Conservation (phyloP, 1,140 invertebrate species). For the Potamilus streckersoni region DNA sequence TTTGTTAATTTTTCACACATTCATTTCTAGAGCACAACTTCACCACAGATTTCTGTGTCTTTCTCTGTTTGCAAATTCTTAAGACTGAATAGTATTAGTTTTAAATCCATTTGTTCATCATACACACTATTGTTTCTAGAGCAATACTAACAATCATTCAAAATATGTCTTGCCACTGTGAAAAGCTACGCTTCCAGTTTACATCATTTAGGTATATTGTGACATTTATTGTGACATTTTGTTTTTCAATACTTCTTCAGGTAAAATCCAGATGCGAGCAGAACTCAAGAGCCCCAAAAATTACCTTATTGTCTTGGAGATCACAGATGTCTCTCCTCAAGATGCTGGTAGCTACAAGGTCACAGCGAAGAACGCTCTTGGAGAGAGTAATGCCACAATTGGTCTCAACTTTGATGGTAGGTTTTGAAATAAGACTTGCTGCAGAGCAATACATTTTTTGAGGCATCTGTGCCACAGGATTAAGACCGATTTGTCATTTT, state of each 20-base stretch:
- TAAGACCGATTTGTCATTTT: no score
- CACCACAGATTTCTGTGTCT: no score
- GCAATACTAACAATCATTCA: no score
- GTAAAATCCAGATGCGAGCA: constrained; percentile 58
- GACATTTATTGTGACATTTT: not conserved
- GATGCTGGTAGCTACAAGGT: constrained; percentile 99
- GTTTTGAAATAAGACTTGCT: not conserved
- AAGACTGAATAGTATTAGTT: no score
- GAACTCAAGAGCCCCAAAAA: constrained; percentile 82
- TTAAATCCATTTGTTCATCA: no score
- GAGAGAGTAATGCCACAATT: constrained; percentile 99
- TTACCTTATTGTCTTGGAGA: constrained; percentile 92
- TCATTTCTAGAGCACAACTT: no score
- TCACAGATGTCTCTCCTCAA: constrained; percentile 90
- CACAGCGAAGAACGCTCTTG: constrained; percentile 97
- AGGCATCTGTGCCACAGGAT: no score
- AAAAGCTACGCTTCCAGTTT: not conserved
- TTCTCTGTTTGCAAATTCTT: no score
- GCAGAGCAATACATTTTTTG: no score
- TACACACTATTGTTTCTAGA: no score
- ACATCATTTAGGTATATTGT: not conserved
- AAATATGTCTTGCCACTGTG: no score
- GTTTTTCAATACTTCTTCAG: constrained; percentile 37
- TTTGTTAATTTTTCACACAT: no score
- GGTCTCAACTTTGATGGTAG: constrained; percentile 95